These are phyloP conservation scores for Noturus placidus DNA, from an alignment of 2,113 vertebrate species.

Conservation along the genomic window DNA sequence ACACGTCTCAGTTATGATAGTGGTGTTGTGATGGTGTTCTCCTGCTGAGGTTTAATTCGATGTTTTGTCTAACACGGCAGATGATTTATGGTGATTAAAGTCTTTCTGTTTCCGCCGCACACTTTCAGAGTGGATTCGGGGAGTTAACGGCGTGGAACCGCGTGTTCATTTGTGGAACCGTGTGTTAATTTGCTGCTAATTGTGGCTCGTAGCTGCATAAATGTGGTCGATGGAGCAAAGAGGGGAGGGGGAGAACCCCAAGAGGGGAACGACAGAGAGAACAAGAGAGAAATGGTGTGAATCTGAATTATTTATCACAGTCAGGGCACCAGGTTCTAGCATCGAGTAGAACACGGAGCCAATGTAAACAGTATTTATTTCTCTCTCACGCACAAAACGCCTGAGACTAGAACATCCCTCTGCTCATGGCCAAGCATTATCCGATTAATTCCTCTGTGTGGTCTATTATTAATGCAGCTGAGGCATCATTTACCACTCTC, in stretches of 20 bases:
- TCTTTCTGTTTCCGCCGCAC: slow-evolving; percentile 24
- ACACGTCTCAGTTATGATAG: slow-evolving; percentile 24
- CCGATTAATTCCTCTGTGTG: slow-evolving; percentile 45
- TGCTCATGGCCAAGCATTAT: slow-evolving; percentile 24
- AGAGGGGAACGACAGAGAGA: neutral
- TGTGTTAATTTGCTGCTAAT: slow-evolving; percentile 60
- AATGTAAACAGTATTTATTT: slow-evolving; percentile 20
- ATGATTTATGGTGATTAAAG: slow-evolving; percentile 10
- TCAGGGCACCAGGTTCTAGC: slow-evolving; percentile 20
- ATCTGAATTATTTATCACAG: slow-evolving; percentile 63
- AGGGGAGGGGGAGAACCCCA: neutral
- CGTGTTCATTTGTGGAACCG: slow-evolving; percentile 42
- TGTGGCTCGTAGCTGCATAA: slow-evolving; percentile 56
- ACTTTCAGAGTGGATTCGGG: slow-evolving; percentile 38
- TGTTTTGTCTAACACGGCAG: neutral
- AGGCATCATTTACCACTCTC: slow-evolving; percentile 40
- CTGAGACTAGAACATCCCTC: slow-evolving; percentile 15
- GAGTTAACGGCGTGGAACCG: slow-evolving; percentile 27
- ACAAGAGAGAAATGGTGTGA: slow-evolving; percentile 49
- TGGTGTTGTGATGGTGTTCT: slow-evolving; percentile 7
- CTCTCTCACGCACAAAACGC: slow-evolving; percentile 11
- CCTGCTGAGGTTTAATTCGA: slow-evolving; percentile 31
- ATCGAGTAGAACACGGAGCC: neutral
- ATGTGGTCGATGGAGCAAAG: slow-evolving; percentile 20
- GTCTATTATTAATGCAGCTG: slow-evolving; percentile 51